Base-by-base conservation (phyloP, 2,113 vertebrate genomes). In the Microtus oregoni region DNA sequence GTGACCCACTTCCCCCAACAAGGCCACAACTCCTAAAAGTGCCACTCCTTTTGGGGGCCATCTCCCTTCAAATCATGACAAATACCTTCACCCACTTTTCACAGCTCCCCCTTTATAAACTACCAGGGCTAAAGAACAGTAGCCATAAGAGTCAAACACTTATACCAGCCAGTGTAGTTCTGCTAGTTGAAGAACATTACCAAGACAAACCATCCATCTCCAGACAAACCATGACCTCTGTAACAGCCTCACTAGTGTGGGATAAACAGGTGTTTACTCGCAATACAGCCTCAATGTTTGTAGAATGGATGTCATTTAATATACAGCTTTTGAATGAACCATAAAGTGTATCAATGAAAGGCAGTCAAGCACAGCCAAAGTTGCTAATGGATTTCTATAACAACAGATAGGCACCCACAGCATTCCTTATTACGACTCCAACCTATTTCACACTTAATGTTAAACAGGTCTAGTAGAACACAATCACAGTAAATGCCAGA, bases 341-440 rank as follows among this genome's bases (percentile, higher is more conserved):
- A 97, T 63, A 97, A 98, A 89, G 95, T 86, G 0, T 86, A 96
- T 98, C 98, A 98, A 97, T 76, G 94, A 95, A 96, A 97, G 81
- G 94, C 98, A 97, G 96, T 97, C 97, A 98, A 98, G 97, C 98
- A 97, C 91, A 81, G 94, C 97, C 96, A 83, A 96, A 89, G 97
- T 96, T 77, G 94, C 97, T 98, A 96, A 98, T 96, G 98, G 91
- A 75, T 95, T 98, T 30, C 93, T 96, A 5, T 96, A 98, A 98
- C 91, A 95, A 95, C 94, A 97, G 67, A 98, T 94, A 98, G 87
- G 94, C 96, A 96, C 87, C 95, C 96, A 24, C 82, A 32, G 96
- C 44, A 94, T 87, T 94, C 97, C 78, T 97, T 98, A 89, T 95
- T 94, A 82, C 87, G 58, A 97, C 97, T 77, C 96, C 97, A 95